Evolutionary conservation across 1,140 invertebrate genomes (phyloP).

Genomic region (Listronotus bonariensis): DNA sequence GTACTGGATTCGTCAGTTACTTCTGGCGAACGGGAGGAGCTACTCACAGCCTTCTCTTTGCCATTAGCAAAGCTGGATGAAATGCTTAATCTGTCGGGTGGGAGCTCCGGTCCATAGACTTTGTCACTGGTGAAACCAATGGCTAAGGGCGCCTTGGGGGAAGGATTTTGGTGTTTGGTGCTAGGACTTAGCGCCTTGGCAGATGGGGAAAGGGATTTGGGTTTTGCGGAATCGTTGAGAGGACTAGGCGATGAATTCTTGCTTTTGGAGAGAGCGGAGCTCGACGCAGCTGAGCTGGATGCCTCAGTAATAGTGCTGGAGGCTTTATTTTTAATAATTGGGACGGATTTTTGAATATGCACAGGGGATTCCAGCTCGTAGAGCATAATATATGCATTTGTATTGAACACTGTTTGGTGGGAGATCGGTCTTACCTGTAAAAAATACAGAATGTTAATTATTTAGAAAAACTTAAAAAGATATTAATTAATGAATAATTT

Average conservation of each 20-base stretch:
- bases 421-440: constrained; percentile 72
- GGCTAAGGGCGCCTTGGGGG: not conserved
- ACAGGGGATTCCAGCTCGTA: constrained; percentile 73
- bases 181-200: not conserved
- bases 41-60: constrained; percentile 30
- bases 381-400: constrained; percentile 89
- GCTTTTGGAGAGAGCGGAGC: not conserved
- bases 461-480: too few relatives aligned
- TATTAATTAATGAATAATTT: too few relatives aligned
- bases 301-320: constrained; percentile 44
- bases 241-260: not conserved
- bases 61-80: constrained; percentile 28
- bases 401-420: constrained; percentile 73
- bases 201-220: not conserved
- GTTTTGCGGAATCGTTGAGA: not conserved
- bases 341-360: constrained; percentile 43
- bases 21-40: constrained; percentile 15
- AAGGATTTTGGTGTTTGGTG: not conserved
- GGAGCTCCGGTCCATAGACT: constrained; percentile 52
- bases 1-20: constrained; percentile 21
- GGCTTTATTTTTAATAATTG: constrained; percentile 48
- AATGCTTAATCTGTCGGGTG: constrained; percentile 34
- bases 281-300: not conserved
- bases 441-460: too few relatives aligned
- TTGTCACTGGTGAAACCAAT: constrained; percentile 46